Evolutionary conservation across 2,888 invertebrate species (phyloP), one percentile per base, ranked within the genome.

Genomic region (Euclidia mi): DNA sequence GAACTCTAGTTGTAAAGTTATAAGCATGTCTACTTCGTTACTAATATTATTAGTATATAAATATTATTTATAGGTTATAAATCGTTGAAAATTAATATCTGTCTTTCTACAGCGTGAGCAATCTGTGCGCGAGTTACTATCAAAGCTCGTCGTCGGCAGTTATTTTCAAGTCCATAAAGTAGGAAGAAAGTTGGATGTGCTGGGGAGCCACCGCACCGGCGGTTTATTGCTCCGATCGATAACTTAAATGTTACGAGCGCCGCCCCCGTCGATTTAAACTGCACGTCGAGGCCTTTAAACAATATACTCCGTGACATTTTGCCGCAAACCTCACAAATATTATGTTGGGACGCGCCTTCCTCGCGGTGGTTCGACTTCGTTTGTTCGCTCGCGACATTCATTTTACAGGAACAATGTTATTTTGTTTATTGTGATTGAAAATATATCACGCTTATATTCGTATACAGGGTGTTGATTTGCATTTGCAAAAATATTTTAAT

Each of bases 121-220:
- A n/a, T n/a, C n/a, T n/a, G 20, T 25, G 0, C 4, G 20, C 20
- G 20, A 3, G 20, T 25, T 6, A 7, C 20, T 25, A 25, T 25
- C 20, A 4, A 25, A 25, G 7, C 20, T 3, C 6, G 6, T 25
- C 4, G 6, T 25, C 20, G 44, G 38, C 47, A 55, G 63, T 76
- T 76, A 78, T 79, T 82, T 82, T 81, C 79, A 56, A 71, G 63
- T 78, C 76, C 76, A 82, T 81, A 79, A 76, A 82, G 67, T 65
- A 78, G 76, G 20, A 25, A 25, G 69, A 70, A 82, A 10, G 31
- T 31, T 31, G 79, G 85, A 84, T 84, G 77, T 74, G 31, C 1
- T 58, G 63, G 66, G 56, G 65, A 69, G 73, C 60, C 76, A 52
- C 32, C 35, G 46, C 44, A 59, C 62, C 52, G 56, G 56, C 53